Evolutionary conservation across 2,113 vertebrate genomes (phyloP).

Genomic region (Seriola dumerili): DNA sequence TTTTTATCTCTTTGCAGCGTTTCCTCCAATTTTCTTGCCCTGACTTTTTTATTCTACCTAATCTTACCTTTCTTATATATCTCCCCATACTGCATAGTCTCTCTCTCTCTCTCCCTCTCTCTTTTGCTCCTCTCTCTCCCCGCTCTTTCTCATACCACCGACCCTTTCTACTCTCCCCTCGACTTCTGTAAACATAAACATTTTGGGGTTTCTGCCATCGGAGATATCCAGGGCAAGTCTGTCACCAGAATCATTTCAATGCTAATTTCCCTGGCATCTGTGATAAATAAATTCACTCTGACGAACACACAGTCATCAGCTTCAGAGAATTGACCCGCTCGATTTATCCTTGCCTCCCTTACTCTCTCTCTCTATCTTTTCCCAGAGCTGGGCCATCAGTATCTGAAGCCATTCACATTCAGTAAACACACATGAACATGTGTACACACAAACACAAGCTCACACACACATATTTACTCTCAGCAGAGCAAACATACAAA

Average conservation of each 20-base stretch:
- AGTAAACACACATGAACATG: constrained; percentile 54
- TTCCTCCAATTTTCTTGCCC: constrained; percentile 51
- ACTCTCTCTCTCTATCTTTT: constrained; percentile 11
- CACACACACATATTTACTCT: constrained; percentile 42
- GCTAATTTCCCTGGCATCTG: constrained; percentile 81
- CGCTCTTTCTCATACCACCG: constrained; percentile 11
- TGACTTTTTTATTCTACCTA: constrained; percentile 50
- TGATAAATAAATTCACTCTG: constrained; percentile 78
- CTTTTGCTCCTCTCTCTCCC: not conserved
- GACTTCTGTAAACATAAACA: constrained; percentile 78
- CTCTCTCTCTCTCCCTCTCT: constrained; percentile 9
- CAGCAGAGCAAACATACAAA: constrained; percentile 56
- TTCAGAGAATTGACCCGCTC: constrained; percentile 66
- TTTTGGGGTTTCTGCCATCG: constrained; percentile 74
- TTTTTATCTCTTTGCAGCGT: constrained; percentile 61
- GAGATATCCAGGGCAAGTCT: constrained; percentile 71
- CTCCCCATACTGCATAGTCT: constrained; percentile 26
- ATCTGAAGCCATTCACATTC: constrained; percentile 63
- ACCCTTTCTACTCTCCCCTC: constrained; percentile 26
- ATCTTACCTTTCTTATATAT: constrained; percentile 64
- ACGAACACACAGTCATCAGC: constrained; percentile 80
- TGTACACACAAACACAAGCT: constrained; percentile 29
- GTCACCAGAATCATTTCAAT: constrained; percentile 81
- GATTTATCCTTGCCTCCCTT: constrained; percentile 23
- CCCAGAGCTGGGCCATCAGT: constrained; percentile 56